Conservation (phyloP, 2,113 vertebrate genomes). For the Aegithalos caudatus region DNA sequence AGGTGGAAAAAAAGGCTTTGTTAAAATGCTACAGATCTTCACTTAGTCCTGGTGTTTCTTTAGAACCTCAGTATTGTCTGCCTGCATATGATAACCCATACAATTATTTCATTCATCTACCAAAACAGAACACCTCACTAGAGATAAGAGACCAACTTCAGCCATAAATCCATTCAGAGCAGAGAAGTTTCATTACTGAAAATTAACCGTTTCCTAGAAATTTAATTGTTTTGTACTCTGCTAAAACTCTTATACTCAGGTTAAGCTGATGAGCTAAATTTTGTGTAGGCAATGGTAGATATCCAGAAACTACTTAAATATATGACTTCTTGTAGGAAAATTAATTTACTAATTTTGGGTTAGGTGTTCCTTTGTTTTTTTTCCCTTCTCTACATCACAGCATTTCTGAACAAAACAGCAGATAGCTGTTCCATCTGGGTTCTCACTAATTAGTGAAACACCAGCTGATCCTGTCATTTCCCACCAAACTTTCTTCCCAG, state of each 20-base stretch:
- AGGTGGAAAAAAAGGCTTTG: not conserved
- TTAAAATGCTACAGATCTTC: not conserved
- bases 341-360: not conserved
- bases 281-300: not conserved
- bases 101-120: not conserved
- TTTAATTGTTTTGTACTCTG: not conserved
- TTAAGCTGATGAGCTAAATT: not conserved
- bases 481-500: not conserved
- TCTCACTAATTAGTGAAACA: not conserved
- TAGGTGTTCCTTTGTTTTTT: not conserved
- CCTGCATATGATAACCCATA: not conserved
- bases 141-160: not conserved
- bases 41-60: not conserved
- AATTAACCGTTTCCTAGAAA: not conserved
- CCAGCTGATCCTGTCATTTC: not conserved
- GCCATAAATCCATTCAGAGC: not conserved
- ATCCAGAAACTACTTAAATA: not conserved
- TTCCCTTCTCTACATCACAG: not conserved
- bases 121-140: fast-evolving
- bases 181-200: not conserved
- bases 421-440: not conserved
- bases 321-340: not conserved
- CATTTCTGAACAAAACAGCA: not conserved
- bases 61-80: not conserved
- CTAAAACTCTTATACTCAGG: not conserved